phyloP scores from a whole-genome alignment of 2,797 vertebrate genomes.

The Cichlasoma orientale region DNA sequence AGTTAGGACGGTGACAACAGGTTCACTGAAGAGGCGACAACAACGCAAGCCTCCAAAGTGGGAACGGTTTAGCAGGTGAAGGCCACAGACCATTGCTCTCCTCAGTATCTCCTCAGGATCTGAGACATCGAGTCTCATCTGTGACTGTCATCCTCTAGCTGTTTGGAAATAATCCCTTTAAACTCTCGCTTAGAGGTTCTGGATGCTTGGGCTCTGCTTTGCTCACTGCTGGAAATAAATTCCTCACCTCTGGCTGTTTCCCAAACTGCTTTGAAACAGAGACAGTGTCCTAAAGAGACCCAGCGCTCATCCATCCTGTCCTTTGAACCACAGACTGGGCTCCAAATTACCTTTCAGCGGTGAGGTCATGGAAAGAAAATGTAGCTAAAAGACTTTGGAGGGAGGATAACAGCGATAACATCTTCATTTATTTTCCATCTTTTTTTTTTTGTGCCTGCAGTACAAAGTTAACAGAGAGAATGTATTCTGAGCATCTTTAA shows the following conservation, averaged over 20 bases:
- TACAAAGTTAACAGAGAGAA: background rate
- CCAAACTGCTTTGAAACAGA: slow-evolving; percentile 59
- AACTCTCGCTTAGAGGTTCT: slow-evolving; percentile 43
- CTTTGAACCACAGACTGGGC: slow-evolving; percentile 44
- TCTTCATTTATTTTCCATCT: slow-evolving; percentile 43
- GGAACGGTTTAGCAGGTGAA: background rate
- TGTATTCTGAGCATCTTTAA: background rate
- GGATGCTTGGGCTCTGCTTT: slow-evolving; percentile 40
- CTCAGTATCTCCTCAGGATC: slow-evolving; percentile 47
- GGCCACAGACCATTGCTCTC: background rate
- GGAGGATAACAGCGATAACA: slow-evolving; percentile 51
- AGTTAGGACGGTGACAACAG: background rate
- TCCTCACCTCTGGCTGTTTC: slow-evolving; percentile 65
- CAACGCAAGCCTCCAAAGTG: background rate
- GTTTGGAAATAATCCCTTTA: slow-evolving; percentile 65
- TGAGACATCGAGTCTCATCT: slow-evolving; percentile 27
- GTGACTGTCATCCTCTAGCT: slow-evolving; percentile 53
- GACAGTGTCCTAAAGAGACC: slow-evolving; percentile 56
- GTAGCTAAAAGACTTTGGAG: slow-evolving; percentile 52
- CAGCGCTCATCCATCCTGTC: slow-evolving; percentile 38
- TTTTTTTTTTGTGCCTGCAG: slow-evolving; percentile 19
- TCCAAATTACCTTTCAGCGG: slow-evolving; percentile 49
- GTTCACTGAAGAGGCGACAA: background rate
- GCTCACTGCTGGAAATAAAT: slow-evolving; percentile 61
- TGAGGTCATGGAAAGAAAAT: slow-evolving; percentile 44